Evolutionary conservation across 2,888 invertebrate genomes (phyloP), one percentile per base, ranked within the genome.

Genomic region (Thymelicus lineola): DNA sequence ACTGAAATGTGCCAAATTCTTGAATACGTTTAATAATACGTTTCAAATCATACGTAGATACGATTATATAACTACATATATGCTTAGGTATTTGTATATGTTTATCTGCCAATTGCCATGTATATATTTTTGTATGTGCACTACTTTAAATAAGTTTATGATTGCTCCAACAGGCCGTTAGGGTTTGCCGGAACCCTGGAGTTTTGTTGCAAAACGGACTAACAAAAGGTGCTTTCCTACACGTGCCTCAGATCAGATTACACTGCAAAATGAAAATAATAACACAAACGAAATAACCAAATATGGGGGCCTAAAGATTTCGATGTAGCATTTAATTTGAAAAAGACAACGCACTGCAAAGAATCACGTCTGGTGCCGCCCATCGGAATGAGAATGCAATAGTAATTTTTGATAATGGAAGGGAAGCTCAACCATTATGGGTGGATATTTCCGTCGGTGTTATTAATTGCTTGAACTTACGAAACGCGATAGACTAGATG

Each of bases 321-420:
- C 76, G 76, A 75, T 77, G 80, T 75, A 79, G 81, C 86, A 85
- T 88, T 93, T 90, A 90, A 91, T 92, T 90, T 87, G 76, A 82
- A 86, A 86, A 90, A 92, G 91, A 93, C 92, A 91, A 91, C 75
- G 74, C 72, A 80, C 72, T 82, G 82, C 81, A 86, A 87, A 80
- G 78, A 85, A 89, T 88, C 90, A 87, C 86, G 89, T 87, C 76
- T 66, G 69, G 69, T 70, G 77, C 80, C 87, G 88, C 90, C 90
- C 86, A 85, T 82, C 79, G 77, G 85, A 87, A 86, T 86, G 82
- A 87, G 85, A 89, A 87, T 86, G 91, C 90, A 89, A 91, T 89
- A 89, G 87, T 87, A 87, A 88, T 89, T 91, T 91, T 87, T 88
- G 88, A 88, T 89, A 89, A 89, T 88, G 82, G 81, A 89, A 83